A percentile compares a stretch with the other conserved stretches of the same genome.
Conservation (phyloP, 1,140 invertebrate genomes). For the Pseudomyrmex gracilis region DNA sequence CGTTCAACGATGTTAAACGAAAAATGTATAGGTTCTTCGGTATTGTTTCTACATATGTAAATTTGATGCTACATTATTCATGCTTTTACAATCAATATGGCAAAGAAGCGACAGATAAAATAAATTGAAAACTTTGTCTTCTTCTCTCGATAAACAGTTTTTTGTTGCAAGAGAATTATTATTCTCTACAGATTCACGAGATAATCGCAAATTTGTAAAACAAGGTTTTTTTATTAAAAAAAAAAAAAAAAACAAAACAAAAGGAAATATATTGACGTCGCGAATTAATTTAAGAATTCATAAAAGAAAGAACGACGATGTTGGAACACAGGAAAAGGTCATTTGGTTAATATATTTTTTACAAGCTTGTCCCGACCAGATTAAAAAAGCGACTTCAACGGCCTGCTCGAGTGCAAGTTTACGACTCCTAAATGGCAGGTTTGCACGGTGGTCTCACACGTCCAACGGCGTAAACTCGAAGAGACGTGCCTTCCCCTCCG, state of each 20-base stretch:
- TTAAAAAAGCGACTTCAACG: conserved; percentile 45
- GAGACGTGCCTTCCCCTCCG: conserved; percentile 45
- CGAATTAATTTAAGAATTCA: neutral
- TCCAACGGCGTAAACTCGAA: conserved; percentile 47
- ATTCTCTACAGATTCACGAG: neutral
- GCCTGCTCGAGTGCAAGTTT: conserved; percentile 59
- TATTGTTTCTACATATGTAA: no score
- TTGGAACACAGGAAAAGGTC: conserved; percentile 11
- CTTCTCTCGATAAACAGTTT: neutral
- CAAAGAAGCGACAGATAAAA: no score
- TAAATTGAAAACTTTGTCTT: neutral
- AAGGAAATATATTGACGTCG: neutral
- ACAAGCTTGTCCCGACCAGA: conserved; percentile 12
- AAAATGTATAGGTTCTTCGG: no score
- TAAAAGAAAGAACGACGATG: neutral
- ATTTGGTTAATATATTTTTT: conserved; percentile 51
- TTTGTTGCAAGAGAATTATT: neutral
- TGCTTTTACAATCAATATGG: no score
- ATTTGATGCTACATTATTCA: no score
- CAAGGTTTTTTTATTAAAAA: neutral
- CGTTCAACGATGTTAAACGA: conserved; percentile 32
- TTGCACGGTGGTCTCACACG: conserved; percentile 41
- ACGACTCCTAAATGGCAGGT: conserved; percentile 64
- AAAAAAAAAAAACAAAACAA: neutral
- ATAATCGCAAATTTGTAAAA: conserved; percentile 3